These are phyloP conservation scores for Oreochromis spilurus DNA, from an alignment of 2,113 vertebrate species.

Conservation along the genomic window DNA sequence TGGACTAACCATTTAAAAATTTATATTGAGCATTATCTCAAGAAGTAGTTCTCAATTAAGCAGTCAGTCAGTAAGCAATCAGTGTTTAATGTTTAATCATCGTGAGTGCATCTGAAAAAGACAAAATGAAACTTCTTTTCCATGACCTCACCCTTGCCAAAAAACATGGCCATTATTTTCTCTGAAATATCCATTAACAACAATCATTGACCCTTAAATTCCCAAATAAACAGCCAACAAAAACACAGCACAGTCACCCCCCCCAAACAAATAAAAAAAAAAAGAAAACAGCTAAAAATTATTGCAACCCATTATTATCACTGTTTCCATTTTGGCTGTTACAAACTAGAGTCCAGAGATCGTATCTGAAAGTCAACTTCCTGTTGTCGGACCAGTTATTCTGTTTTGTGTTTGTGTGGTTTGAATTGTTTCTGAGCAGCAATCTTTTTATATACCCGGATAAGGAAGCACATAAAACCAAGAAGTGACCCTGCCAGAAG, in stretches of 20 bases:
- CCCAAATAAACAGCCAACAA: conserved; percentile 39
- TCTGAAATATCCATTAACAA: conserved; percentile 46
- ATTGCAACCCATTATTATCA: conserved; percentile 33
- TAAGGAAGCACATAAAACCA: not conserved
- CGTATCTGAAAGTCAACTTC: conserved; percentile 57
- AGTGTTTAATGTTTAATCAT: not conserved
- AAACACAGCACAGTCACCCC: conserved; percentile 54
- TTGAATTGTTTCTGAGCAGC: conserved; percentile 6
- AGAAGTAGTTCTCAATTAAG: not conserved
- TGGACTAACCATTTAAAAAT: not conserved
- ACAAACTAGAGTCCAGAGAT: conserved; percentile 30
- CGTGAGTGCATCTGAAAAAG: not conserved
- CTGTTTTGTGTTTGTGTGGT: conserved; percentile 23
- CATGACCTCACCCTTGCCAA: conserved; percentile 4
- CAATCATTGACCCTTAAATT: conserved; percentile 38
- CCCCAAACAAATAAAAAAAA: not conserved
- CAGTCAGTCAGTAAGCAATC: not conserved
- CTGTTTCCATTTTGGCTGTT: conserved; percentile 9
- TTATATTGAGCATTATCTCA: not conserved
- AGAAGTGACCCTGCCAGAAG: not conserved
- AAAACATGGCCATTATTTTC: conserved; percentile 36
- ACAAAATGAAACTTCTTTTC: not conserved
- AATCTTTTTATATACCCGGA: not conserved
- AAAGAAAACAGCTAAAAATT: conserved; percentile 17
- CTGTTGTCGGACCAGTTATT: conserved; percentile 42